These are phyloP conservation scores for Hofmannophila pseudospretella DNA, from an alignment of 2,888 invertebrate species.

Conservation along the genomic window DNA sequence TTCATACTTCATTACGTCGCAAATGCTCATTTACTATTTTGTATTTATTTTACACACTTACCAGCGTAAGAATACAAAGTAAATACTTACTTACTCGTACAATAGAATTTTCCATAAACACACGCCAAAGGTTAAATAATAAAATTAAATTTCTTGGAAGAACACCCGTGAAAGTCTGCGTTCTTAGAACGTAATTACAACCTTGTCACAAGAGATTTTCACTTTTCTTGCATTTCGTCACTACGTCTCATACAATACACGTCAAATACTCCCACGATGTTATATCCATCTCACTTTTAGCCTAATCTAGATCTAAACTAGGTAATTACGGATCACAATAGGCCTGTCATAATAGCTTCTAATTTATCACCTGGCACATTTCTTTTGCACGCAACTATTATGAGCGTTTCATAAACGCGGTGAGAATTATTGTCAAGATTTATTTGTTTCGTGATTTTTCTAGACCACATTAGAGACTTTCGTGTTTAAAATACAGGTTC, in stretches of 20 bases:
- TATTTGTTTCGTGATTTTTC: neutral
- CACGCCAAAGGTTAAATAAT: neutral
- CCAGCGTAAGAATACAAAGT: no score
- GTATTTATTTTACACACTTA: no score
- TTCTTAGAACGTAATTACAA: slow-evolving; percentile 23
- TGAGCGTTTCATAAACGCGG: slow-evolving; percentile 1
- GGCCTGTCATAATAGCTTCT: slow-evolving; percentile 7
- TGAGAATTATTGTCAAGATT: slow-evolving; percentile 3
- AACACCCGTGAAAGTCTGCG: slow-evolving; percentile 13
- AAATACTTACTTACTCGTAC: no score
- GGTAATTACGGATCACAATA: slow-evolving; percentile 12
- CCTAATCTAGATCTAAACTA: slow-evolving; percentile 18
- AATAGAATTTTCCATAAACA: neutral
- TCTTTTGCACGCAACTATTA: slow-evolving; percentile 8
- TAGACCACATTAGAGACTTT: neutral
- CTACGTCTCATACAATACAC: slow-evolving; percentile 23
- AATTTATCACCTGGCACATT: slow-evolving; percentile 10
- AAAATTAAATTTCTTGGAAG: slow-evolving; percentile 5
- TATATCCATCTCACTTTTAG: slow-evolving; percentile 31
- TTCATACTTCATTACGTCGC: no score
- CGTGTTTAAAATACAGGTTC: no score
- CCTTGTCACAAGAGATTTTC: slow-evolving; percentile 28
- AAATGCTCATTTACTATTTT: no score
- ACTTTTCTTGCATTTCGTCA: slow-evolving; percentile 42
- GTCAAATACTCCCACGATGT: slow-evolving; percentile 36